Base-by-base conservation (phyloP, 1,140 invertebrate genomes). In the Calephelis nemesis region DNA sequence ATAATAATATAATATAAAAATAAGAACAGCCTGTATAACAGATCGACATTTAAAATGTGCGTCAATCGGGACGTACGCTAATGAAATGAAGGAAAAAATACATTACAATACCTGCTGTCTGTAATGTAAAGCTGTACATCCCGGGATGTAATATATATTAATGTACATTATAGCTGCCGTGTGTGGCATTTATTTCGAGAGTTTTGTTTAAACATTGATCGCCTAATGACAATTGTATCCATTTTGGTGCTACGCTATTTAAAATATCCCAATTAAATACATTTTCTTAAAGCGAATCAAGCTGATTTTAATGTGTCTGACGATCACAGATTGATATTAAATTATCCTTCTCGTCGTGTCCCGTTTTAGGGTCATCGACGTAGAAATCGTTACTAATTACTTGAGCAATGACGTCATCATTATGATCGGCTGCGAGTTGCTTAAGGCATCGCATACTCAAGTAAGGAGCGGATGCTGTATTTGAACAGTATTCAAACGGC, bases 361-460 rank as follows among this genome's bases (percentile, higher is more conserved):
- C 63, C 4, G 76, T 77, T 1, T 92, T 54, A 0, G 91, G n/a
- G 71, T 93, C 90, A 66, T 93, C 92, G 1, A 93, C 84, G 68
- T 91, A 93, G 67, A 91, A 88, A 75, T 89, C 83, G n/a, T 63
- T 13, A 13, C 12, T 13, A 3, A 63, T 47, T 9, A 63, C 62
- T 11, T 42, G 8, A 39, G 7, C 10, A 4, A 30, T 62, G 9
- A 40, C 42, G 3, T 11, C 9, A 12, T 42, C 39, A 47, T 15
- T 45, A 47, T 9, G 19, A 40, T 79, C 75, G 5, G 60, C 4
- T 45, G 74, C 74, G 15, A 79, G 9, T 60, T 78, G 63, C 48
- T 52, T 60, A 91, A 64, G 5, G 63, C 52, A 19, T 83, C 62
- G n/a, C 65, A 48, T 47, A 30, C 30, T 30, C 30, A 30, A 30